These are phyloP conservation scores for Pachyseris speciosa DNA, from an alignment of 64 coral and sea anemone genomes.

Conservation along the genomic window DNA sequence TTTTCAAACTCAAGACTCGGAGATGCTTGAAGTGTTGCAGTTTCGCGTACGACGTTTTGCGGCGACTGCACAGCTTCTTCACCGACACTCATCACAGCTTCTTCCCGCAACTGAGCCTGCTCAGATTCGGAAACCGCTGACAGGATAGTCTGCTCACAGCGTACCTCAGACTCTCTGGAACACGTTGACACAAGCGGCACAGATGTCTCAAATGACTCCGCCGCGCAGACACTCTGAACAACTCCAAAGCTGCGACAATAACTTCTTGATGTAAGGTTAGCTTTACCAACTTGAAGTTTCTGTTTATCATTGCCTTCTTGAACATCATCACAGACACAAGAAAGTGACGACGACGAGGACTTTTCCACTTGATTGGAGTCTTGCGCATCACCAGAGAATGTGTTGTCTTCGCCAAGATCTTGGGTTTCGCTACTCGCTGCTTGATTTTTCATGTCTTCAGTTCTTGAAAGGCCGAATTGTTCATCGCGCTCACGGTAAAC, in stretches of 20 bases:
- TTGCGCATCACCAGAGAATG: neutral
- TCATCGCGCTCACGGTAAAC: neutral
- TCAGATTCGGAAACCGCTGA: neutral
- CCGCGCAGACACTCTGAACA: neutral
- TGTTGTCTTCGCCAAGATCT: neutral
- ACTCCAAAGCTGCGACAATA: neutral
- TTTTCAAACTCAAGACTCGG: neutral
- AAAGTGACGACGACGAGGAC: neutral
- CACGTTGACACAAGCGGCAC: neutral
- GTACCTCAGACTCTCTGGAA: neutral
- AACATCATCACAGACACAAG: neutral
- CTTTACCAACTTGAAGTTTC: neutral
- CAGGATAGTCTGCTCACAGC: neutral
- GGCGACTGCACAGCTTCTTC: neutral
- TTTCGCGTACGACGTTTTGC: neutral
- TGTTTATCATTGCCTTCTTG: neutral
- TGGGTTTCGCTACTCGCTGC: neutral
- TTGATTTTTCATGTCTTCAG: neutral
- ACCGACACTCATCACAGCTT: neutral
- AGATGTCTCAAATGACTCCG: neutral
- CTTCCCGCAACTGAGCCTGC: neutral
- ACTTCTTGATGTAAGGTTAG: neutral
- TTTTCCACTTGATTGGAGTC: neutral
- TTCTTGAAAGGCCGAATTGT: neutral
- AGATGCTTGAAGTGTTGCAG: neutral